A percentile compares a stretch with the other conserved stretches of the same genome.
These are phyloP conservation scores for Anguilla japonica DNA, from an alignment of 2,113 vertebrate species.

Conservation along the genomic window DNA sequence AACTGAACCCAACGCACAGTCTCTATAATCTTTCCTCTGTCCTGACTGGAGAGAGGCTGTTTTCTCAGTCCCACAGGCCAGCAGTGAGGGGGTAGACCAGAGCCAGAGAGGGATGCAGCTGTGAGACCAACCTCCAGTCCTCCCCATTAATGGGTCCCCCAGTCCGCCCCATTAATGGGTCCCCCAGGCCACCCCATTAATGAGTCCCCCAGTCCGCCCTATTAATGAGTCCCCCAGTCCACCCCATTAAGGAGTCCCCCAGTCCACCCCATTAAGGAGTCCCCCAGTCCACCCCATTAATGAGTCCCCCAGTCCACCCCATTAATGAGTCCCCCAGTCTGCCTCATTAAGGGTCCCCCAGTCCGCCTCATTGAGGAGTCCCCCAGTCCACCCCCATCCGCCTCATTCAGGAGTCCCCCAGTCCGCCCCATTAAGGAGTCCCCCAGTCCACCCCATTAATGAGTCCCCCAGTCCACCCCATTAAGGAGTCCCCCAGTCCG, in stretches of 20 bases:
- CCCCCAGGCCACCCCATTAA: neutral
- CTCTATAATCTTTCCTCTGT: no score
- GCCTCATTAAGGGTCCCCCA: neutral
- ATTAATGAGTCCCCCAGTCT: neutral
- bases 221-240: neutral
- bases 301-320: neutral
- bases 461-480: neutral
- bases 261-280: neutral
- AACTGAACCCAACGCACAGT: no score
- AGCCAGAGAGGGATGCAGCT: neutral
- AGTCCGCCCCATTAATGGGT: neutral
- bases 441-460: neutral
- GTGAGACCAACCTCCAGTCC: neutral
- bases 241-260: constrained; percentile 4
- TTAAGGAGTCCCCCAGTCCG: neutral
- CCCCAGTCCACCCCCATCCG: constrained; percentile 22
- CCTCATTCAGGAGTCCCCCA: neutral
- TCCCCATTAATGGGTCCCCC: constrained; percentile 4
- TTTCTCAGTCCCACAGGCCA: neutral
- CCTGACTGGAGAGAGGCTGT: no score
- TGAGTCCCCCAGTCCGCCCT: neutral
- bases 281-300: neutral
- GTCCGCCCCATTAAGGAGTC: neutral
- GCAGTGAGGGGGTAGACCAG: neutral
- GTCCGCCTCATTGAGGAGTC: neutral